A percentile compares a stretch with the other conserved stretches of the same genome.
Evolutionary conservation across 2,113 vertebrate species (phyloP).

Genomic region (Meleagris gallopavo): DNA sequence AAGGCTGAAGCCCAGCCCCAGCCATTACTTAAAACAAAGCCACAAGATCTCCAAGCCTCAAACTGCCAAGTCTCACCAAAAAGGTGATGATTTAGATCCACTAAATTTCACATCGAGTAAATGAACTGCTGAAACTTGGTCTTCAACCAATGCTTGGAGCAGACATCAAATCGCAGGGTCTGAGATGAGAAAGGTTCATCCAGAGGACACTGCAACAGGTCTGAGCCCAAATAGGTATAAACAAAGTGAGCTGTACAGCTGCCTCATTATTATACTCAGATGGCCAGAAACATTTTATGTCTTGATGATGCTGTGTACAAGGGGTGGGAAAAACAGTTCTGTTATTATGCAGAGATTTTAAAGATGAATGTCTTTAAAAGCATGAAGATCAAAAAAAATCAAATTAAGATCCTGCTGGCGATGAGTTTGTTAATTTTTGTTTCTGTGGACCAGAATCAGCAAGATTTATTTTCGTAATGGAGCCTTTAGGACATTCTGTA

Average conservation of each 20-base stretch:
- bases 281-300: conserved; percentile 48
- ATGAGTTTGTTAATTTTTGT: conserved; percentile 35
- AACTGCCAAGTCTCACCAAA: conserved; percentile 30
- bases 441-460: conserved; percentile 49
- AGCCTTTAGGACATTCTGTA: conserved; percentile 15
- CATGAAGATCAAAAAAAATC: not conserved
- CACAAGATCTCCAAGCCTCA: conserved; percentile 30
- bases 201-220: conserved; percentile 54
- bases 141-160: conserved; percentile 57
- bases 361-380: not conserved
- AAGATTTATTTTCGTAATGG: conserved; percentile 46
- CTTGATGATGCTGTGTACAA: not conserved
- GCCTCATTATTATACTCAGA: conserved; percentile 66
- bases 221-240: conserved; percentile 59
- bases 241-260: conserved; percentile 56
- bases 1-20: conserved; percentile 47
- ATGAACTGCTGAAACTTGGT: conserved; percentile 55
- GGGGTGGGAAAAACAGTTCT: not conserved
- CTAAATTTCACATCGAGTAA: conserved; percentile 48
- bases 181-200: conserved; percentile 42
- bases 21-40: conserved; percentile 49
- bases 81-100: conserved; percentile 63
- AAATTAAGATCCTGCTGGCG: conserved; percentile 47
- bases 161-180: conserved; percentile 60
- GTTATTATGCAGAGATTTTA: not conserved